Conservation (phyloP, 2,888 invertebrate species). For the Abrostola triplasia region DNA sequence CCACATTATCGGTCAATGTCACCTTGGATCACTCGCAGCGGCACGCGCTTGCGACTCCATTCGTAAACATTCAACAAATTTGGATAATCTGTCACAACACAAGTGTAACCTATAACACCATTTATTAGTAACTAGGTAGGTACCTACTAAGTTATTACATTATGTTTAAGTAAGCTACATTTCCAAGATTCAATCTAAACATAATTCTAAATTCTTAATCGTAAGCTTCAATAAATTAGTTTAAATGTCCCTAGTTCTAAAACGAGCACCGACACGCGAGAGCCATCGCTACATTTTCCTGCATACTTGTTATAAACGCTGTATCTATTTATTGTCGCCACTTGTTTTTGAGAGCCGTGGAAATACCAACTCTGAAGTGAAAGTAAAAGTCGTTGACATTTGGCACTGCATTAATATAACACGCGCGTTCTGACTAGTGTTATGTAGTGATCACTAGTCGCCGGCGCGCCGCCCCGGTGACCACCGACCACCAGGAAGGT, state of each 20-base stretch:
- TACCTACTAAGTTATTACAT: neutral
- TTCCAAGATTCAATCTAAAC: neutral
- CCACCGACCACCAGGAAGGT: too few species aligned
- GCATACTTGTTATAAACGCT: neutral
- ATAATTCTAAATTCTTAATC: neutral
- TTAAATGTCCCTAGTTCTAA: neutral
- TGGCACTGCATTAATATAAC: neutral
- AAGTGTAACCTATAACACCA: neutral
- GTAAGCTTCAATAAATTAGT: neutral
- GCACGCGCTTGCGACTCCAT: constrained; percentile 17
- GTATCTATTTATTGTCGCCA: neutral
- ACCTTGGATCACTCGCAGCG: constrained; percentile 31
- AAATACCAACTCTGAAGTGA: constrained; percentile 2
- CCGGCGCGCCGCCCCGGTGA: too few species aligned
- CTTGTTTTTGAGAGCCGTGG: neutral
- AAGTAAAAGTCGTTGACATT: constrained; percentile 1
- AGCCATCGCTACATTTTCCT: neutral
- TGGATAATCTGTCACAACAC: neutral
- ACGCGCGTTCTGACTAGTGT: too few species aligned
- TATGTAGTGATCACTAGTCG: too few species aligned
- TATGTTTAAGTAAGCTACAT: neutral
- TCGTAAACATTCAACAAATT: constrained; percentile 7
- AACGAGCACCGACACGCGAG: neutral
- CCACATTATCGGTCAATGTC: constrained; percentile 47
- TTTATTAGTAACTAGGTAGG: neutral